phyloP scores from a whole-genome alignment of 2,888 invertebrate species.

The Conomelus anceps region DNA sequence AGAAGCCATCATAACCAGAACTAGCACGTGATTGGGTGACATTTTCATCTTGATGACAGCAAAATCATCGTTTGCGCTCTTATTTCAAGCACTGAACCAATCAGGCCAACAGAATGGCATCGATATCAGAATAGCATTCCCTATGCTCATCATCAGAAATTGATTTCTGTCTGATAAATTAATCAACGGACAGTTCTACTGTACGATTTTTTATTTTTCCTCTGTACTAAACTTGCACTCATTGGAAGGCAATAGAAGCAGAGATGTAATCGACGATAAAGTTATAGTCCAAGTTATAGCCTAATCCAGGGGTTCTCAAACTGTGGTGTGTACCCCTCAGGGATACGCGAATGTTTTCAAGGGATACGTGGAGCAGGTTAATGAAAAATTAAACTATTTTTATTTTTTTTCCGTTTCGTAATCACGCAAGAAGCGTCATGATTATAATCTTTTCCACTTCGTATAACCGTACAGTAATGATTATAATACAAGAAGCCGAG shows the following conservation, averaged over 20 bases:
- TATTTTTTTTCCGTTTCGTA: too few species aligned
- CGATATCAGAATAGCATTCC: not conserved
- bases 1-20: not conserved
- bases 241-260: not conserved
- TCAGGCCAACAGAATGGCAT: not conserved
- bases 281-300: too few species aligned
- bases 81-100: not conserved
- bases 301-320: too few species aligned
- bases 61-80: not conserved
- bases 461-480: too few species aligned
- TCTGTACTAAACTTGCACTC: not conserved
- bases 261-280: too few species aligned
- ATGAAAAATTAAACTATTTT: too few species aligned
- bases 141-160: not conserved
- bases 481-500: too few species aligned
- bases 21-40: not conserved
- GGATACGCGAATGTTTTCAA: too few species aligned
- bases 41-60: not conserved
- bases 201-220: not conserved
- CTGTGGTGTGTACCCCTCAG: too few species aligned
- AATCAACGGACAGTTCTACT: not conserved
- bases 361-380: too few species aligned
- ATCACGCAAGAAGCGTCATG: too few species aligned
- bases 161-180: not conserved
- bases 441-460: too few species aligned